Conservation (phyloP, 2,888 invertebrate genomes). For the Ophioninae sp. region DNA sequence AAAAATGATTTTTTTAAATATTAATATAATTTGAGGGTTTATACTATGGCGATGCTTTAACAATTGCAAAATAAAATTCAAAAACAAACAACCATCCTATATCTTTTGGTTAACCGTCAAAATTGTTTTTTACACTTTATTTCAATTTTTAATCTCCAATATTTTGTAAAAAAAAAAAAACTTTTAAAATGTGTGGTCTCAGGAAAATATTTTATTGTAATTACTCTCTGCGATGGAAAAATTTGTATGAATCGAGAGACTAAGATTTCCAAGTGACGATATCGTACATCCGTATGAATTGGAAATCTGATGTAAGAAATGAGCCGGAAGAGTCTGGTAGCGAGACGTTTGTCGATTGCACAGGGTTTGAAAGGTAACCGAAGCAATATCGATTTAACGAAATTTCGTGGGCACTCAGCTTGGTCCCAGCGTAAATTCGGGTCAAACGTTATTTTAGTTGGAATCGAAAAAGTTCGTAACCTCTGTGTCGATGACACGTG, state of each 20-base stretch:
- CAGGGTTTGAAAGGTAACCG: slow-evolving; percentile 47
- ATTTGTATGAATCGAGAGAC: background rate
- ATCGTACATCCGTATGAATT: slow-evolving; percentile 24
- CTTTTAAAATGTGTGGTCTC: slow-evolving; percentile 10
- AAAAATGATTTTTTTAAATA: too few species aligned
- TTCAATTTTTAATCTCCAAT: slow-evolving; percentile 38
- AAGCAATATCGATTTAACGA: slow-evolving; percentile 58
- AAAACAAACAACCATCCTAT: slow-evolving; percentile 40
- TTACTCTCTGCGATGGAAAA: background rate
- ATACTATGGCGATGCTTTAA: too few species aligned
- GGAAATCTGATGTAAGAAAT: slow-evolving; percentile 28
- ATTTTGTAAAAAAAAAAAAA: slow-evolving; percentile 29
- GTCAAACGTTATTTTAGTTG: background rate
- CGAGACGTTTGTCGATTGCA: slow-evolving; percentile 38
- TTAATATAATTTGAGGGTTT: too few species aligned
- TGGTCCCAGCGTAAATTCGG: background rate
- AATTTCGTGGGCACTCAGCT: background rate
- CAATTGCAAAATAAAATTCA: slow-evolving; percentile 34
- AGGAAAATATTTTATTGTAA: background rate
- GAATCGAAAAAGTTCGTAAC: background rate
- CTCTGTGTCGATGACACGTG: background rate
- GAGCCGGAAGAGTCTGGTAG: slow-evolving; percentile 51
- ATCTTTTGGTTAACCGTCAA: slow-evolving; percentile 39
- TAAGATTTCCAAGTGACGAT: background rate
- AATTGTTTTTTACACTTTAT: slow-evolving; percentile 58